Conservation (phyloP, 2,797 vertebrate species). For the Tenualosa ilisha region DNA sequence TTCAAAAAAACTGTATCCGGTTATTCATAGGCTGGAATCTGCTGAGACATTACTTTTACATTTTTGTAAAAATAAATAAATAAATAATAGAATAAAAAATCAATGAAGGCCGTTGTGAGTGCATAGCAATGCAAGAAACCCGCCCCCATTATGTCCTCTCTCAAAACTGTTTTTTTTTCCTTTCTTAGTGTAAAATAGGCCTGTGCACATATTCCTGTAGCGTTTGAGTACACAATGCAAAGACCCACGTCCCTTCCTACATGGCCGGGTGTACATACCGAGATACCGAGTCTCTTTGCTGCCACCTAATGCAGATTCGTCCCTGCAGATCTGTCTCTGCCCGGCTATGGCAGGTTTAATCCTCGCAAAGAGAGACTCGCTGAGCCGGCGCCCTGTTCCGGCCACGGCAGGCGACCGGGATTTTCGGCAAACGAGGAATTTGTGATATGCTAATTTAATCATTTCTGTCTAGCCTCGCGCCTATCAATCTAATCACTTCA, state of each 20-base stretch:
- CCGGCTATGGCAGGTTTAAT: slow-evolving; percentile 56
- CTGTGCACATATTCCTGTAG: slow-evolving; percentile 19
- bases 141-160: not conserved
- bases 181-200: not conserved
- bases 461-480: slow-evolving; percentile 71
- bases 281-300: slow-evolving; percentile 78
- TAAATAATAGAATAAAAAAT: not conserved
- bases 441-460: slow-evolving; percentile 80
- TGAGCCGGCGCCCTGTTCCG: not conserved
- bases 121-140: not conserved
- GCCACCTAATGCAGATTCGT: slow-evolving; percentile 81
- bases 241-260: not conserved
- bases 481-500: slow-evolving; percentile 80
- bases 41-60: slow-evolving; percentile 1
- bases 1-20: not conserved
- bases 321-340: slow-evolving; percentile 30
- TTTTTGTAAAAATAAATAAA: not conserved
- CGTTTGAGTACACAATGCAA: slow-evolving; percentile 13
- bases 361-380: slow-evolving; percentile 23
- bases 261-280: not conserved
- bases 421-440: slow-evolving; percentile 64
- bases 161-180: not conserved
- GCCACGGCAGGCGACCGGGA: slow-evolving; percentile 34
- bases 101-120: not conserved
- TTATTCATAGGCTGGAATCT: slow-evolving; percentile 16